These are phyloP conservation scores for Myotis planiceps DNA, from an alignment of 2,797 vertebrate genomes.

Conservation along the genomic window DNA sequence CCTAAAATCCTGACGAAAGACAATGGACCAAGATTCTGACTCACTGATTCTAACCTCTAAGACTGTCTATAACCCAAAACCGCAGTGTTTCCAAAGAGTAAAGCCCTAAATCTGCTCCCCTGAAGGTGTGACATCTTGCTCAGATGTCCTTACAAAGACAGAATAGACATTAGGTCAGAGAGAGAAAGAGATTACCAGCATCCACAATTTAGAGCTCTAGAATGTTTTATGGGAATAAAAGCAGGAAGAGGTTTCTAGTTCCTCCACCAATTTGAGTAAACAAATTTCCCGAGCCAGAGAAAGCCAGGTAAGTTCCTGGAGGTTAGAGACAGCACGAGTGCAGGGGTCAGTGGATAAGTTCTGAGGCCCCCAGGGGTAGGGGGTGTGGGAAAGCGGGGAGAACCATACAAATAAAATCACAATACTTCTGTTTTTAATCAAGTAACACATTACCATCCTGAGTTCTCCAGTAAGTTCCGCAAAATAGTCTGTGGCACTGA, in stretches of 20 bases:
- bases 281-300: background rate
- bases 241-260: background rate
- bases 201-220: background rate
- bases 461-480: slow-evolving; percentile 96
- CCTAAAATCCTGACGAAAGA: background rate
- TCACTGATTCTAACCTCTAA: background rate
- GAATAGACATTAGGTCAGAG: background rate
- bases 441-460: slow-evolving; percentile 93
- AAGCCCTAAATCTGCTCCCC: background rate
- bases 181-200: background rate
- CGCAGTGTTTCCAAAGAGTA: background rate
- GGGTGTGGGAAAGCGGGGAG: background rate
- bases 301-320: background rate
- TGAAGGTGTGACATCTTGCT: background rate
- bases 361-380: background rate
- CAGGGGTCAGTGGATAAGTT: too few relatives aligned
- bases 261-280: background rate
- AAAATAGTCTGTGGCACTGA: slow-evolving; percentile 94
- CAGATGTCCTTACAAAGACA: background rate
- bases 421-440: background rate
- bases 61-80: background rate
- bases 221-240: background rate
- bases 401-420: background rate
- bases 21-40: background rate
- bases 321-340: background rate